Conservation (phyloP, 1,140 invertebrate species). For the Sarcophaga bullata region DNA sequence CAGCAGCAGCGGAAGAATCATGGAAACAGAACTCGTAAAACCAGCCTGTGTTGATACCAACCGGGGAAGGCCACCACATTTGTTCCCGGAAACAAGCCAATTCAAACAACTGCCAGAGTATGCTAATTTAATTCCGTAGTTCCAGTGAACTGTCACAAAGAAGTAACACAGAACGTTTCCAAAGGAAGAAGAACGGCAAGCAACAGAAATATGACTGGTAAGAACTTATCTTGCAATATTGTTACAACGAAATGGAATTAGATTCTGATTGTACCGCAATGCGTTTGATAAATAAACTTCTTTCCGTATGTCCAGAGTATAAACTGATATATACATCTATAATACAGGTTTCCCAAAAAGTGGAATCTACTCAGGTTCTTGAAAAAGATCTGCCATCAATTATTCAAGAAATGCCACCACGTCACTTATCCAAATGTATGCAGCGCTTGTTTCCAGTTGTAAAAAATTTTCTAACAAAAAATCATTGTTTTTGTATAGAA, state of each 20-base stretch:
- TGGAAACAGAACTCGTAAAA: neutral
- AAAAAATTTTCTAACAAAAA: conserved; percentile 41
- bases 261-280: neutral
- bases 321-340: neutral
- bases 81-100: neutral
- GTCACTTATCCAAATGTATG: conserved; percentile 20
- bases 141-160: neutral
- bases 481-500: neutral
- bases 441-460: conserved; percentile 45
- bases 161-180: neutral
- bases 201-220: neutral
- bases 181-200: neutral
- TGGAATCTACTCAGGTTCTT: neutral
- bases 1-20: neutral
- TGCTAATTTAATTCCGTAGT: neutral
- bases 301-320: neutral
- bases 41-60: neutral
- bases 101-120: neutral
- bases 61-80: neutral
- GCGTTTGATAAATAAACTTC: neutral
- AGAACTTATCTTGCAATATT: neutral
- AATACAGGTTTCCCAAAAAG: conserved; percentile 17
- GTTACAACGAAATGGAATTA: conserved; percentile 1
- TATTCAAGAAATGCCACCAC: neutral
- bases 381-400: conserved; percentile 21